Evolutionary conservation across 2,797 vertebrate species (phyloP), one percentile per base, ranked within the genome.

Genomic region (Hypotaenidia philippensis): DNA sequence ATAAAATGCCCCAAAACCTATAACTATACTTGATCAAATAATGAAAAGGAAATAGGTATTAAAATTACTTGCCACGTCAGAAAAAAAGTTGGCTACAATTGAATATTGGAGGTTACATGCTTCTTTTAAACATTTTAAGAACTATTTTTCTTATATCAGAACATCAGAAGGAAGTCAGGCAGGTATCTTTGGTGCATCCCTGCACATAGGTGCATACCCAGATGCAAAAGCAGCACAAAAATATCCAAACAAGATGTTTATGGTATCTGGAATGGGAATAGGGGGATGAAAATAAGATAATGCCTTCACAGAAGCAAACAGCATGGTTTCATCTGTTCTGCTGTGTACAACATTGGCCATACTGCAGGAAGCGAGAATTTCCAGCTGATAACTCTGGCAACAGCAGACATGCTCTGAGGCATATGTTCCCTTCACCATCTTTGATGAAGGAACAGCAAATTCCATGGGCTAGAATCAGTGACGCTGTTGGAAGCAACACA

Each of bases 371-470:
- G 12, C 38, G 38, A 68, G n/a, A 75, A 76, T 76, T 94, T 87
- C 61, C 45, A 82, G 55, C 15, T 89, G 74, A 63, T 70, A 63
- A 27, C 72, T 2, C 34, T 77, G 49, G 31, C 15, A 83, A 38
- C 9, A 72, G 17, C 47, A 83, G 55, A 21, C 0, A 0, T n/a
- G 9, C 31, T 87, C 75, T 61, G 56, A 11, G 34, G 8, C 34
- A 18, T 59, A 21, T 19, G 7, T 49, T 87, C 5, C 21, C 15
- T 74, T 79, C 31, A 66, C 14, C 56, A 10, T n/a, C 19, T 76
- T 65, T 80, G 47, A 49, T 38, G 27, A 87, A 61, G 47, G 80
- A 93, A 59, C 8, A 85, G 11, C 14, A 84, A 38, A 85, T 77
- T 83, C 31, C 45, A 52, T 31, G 21, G 16, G 26, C 61, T 49